A percentile compares a stretch with the other conserved stretches of the same genome.
Evolutionary conservation across 2,113 vertebrate species (phyloP).

Genomic region (Tachysurus fulvidraco): DNA sequence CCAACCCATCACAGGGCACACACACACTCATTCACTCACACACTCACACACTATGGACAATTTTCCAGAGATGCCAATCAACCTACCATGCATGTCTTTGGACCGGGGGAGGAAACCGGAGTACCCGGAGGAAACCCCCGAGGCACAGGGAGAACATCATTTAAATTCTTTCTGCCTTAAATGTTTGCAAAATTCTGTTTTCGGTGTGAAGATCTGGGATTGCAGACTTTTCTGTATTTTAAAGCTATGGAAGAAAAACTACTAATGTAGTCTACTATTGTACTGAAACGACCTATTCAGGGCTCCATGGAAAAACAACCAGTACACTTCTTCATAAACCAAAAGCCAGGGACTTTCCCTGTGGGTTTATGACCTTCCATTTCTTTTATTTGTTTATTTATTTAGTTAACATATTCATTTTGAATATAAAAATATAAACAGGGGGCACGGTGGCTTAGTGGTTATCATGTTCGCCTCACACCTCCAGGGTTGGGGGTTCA

Average conservation of each 20-base stretch:
- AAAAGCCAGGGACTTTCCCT: background rate
- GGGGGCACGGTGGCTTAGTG: no score
- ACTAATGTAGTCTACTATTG: no score
- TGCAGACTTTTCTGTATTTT: background rate
- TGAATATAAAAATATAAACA: background rate
- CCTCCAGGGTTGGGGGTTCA: no score
- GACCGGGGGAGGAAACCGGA: no score
- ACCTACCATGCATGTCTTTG: no score
- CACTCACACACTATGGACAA: no score
- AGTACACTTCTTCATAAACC: background rate
- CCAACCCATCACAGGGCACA: no score
- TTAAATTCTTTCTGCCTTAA: background rate
- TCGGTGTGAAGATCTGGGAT: conserved; percentile 4
- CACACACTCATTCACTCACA: no score
- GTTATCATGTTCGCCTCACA: no score
- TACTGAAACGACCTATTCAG: background rate
- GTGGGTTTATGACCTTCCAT: background rate
- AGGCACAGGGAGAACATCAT: no score
- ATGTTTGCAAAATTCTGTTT: background rate
- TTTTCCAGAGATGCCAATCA: no score
- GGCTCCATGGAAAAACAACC: background rate
- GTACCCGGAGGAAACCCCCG: no score
- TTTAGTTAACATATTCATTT: background rate
- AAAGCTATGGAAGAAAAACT: background rate
- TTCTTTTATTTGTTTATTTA: background rate